Evolutionary conservation across 2,113 vertebrate species (phyloP).

Genomic region (Chelonoidis abingdonii): DNA sequence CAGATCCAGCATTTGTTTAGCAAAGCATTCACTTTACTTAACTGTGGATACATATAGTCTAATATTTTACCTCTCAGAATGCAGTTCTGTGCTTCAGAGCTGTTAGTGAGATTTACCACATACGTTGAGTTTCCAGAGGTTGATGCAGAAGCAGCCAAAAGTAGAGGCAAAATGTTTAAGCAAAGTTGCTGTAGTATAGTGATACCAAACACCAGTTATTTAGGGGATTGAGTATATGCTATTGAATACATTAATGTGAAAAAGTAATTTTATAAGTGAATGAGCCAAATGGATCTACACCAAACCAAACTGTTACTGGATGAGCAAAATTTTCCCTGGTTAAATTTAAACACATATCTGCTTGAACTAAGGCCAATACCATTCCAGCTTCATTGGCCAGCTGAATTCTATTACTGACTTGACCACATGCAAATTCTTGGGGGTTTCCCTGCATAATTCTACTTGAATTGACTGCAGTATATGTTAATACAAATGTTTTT

Average conservation of each 20-base stretch:
- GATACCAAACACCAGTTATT: conserved; percentile 70
- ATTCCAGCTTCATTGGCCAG: conserved; percentile 73
- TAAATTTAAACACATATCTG: conserved; percentile 79
- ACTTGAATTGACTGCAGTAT: conserved; percentile 61
- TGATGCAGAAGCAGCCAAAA: conserved; percentile 62
- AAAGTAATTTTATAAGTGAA: conserved; percentile 72
- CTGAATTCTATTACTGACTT: conserved; percentile 78
- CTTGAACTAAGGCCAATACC: conserved; percentile 64
- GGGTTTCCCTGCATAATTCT: conserved; percentile 74
- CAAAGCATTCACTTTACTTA: conserved; percentile 52
- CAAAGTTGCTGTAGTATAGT: conserved; percentile 41
- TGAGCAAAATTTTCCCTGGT: conserved; percentile 81
- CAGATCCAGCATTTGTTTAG: conserved; percentile 70
- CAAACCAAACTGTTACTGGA: conserved; percentile 79
- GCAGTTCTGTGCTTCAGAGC: conserved; percentile 24
- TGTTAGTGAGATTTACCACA: conserved; percentile 51
- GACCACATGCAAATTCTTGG: conserved; percentile 79
- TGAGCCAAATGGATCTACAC: conserved; percentile 79
- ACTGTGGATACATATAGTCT: conserved; percentile 51
- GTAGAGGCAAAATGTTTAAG: conserved; percentile 62
- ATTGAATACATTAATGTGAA: conserved; percentile 76
- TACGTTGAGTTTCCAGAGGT: conserved; percentile 23
- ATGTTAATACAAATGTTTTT: conserved; percentile 71
- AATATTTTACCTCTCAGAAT: conserved; percentile 70
- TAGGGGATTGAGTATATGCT: conserved; percentile 67